phyloP scores from a whole-genome alignment of 2,797 vertebrate genomes.

The Micropoecilia bifurca region DNA sequence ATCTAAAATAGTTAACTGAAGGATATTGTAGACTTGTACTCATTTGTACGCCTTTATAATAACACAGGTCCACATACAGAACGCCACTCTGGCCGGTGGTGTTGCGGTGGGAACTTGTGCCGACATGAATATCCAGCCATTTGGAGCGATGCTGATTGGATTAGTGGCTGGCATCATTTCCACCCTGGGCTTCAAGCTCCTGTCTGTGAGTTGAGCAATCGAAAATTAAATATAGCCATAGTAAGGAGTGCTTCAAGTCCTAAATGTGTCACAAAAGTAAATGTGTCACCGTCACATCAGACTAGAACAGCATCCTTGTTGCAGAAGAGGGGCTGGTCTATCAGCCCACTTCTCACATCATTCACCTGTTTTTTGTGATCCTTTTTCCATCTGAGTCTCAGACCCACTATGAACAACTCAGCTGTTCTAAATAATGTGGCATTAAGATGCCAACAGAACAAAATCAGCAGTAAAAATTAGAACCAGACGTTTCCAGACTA shows the following conservation, averaged over 20 bases:
- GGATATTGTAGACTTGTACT: neutral
- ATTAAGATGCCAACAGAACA: neutral
- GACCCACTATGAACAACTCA: neutral
- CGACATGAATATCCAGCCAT: constrained; percentile 87
- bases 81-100: constrained; percentile 95
- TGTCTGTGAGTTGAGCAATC: constrained; percentile 86
- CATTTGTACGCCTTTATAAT: constrained; percentile 4
- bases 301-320: neutral
- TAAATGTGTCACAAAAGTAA: neutral
- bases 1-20: neutral
- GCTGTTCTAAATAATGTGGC: neutral
- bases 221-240: neutral
- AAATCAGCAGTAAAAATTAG: neutral
- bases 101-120: constrained; percentile 96
- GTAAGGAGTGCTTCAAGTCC: neutral
- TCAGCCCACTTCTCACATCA: neutral
- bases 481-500: neutral
- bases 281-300: neutral
- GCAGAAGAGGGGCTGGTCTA: neutral
- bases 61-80: constrained; percentile 94
- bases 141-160: constrained; percentile 90
- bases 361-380: neutral
- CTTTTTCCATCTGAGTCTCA: neutral
- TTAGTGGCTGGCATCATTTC: constrained; percentile 87
- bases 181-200: constrained; percentile 89